Percentiles rank a stretch among this genome's conserved stretches.
Conservation (phyloP, 1,140 invertebrate genomes). For the Leptinotarsa lineolata region DNA sequence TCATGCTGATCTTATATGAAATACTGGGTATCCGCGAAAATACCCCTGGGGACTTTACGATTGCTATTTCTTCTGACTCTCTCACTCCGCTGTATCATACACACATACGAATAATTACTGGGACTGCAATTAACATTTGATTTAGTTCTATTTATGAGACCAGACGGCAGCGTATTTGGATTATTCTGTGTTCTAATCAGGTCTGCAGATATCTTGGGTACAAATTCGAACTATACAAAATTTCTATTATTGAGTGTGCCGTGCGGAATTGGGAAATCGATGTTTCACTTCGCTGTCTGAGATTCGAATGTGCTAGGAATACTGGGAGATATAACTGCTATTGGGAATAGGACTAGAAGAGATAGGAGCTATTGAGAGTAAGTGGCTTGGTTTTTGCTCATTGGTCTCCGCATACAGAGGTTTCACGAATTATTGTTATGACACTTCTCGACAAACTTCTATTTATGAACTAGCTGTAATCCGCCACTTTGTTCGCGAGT, state of each 20-base stretch:
- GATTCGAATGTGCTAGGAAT: slow-evolving; percentile 5
- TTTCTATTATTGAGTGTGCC: background rate
- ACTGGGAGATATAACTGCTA: background rate
- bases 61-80: background rate
- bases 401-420: no score
- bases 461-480: no score
- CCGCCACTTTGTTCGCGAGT: no score
- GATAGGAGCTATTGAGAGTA: no score
- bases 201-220: background rate
- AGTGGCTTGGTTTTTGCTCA: no score
- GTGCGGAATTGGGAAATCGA: background rate
- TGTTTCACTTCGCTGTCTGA: background rate
- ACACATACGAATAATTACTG: background rate
- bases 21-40: background rate
- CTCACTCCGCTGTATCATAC: background rate
- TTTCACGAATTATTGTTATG: no score
- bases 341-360: background rate
- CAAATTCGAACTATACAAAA: background rate
- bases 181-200: background rate
- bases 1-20: background rate
- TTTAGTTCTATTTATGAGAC: background rate
- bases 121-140: background rate
- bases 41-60: background rate
- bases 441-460: no score
- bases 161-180: background rate